phyloP scores from a whole-genome alignment of 2,113 vertebrate genomes.

The Solea solea region DNA sequence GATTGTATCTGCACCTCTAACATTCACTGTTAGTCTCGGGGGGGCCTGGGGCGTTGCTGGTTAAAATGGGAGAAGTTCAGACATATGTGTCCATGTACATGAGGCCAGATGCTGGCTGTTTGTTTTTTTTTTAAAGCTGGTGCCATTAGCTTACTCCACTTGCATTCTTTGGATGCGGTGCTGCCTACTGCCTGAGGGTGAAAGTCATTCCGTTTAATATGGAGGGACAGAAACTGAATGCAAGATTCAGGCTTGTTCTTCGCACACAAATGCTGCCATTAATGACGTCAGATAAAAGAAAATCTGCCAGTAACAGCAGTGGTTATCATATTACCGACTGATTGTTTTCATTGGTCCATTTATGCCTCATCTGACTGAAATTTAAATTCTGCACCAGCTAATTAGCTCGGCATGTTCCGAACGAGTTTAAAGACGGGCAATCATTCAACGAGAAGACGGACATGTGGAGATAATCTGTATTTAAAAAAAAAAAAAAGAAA shows the following conservation, averaged over 20 bases:
- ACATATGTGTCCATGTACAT: constrained; percentile 62
- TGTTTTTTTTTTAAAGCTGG: constrained; percentile 58
- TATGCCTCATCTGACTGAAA: neutral
- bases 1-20: constrained; percentile 58
- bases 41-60: constrained; percentile 46
- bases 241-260: constrained; percentile 30
- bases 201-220: constrained; percentile 71
- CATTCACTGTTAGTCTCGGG: constrained; percentile 55
- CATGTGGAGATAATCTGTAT: constrained; percentile 19
- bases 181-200: constrained; percentile 60
- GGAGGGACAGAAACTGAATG: constrained; percentile 37
- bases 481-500: constrained; percentile 5
- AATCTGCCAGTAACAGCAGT: neutral
- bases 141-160: constrained; percentile 73
- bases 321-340: neutral
- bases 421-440: neutral
- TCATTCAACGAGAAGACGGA: constrained; percentile 27
- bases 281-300: constrained; percentile 21
- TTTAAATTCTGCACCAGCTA: constrained; percentile 6
- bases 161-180: constrained; percentile 61
- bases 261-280: constrained; percentile 26
- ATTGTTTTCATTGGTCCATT: constrained; percentile 2
- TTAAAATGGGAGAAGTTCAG: constrained; percentile 56
- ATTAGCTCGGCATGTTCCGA: constrained; percentile 13
- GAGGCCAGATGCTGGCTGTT: constrained; percentile 72